Evolutionary conservation across 2,888 invertebrate species (phyloP).

Genomic region (Eustalomyia histrio): DNA sequence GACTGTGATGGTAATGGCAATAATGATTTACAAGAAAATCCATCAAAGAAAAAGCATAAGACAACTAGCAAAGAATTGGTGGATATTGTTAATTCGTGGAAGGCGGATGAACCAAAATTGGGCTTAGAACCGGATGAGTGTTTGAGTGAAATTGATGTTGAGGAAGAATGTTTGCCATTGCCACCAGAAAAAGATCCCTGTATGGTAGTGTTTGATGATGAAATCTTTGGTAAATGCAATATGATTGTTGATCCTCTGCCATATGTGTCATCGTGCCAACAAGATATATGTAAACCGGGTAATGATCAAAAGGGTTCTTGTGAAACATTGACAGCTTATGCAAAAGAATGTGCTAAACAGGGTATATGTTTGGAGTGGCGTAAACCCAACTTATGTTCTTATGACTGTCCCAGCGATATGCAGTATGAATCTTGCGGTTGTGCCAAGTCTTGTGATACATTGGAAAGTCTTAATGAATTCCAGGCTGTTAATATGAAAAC

Average conservation of each 20-base stretch:
- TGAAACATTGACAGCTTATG: constrained; percentile 85
- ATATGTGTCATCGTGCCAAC: constrained; percentile 85
- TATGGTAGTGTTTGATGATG: constrained; percentile 82
- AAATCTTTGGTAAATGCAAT: constrained; percentile 85
- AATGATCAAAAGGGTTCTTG: constrained; percentile 83
- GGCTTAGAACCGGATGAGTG: constrained; percentile 80
- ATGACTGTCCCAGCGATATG: constrained; percentile 80
- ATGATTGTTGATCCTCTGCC: constrained; percentile 85
- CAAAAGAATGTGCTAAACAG: constrained; percentile 84
- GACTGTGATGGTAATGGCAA: constrained; percentile 84
- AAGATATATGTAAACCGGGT: constrained; percentile 83
- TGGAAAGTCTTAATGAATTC: constrained; percentile 71
- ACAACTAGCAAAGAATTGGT: constrained; percentile 68
- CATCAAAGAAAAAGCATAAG: constrained; percentile 74
- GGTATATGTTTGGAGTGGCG: constrained; percentile 90
- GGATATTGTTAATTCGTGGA: constrained; percentile 82
- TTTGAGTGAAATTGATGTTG: constrained; percentile 80
- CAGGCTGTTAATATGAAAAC: constrained; percentile 75
- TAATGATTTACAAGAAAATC: constrained; percentile 82
- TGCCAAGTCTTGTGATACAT: constrained; percentile 76
- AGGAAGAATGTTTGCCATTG: constrained; percentile 80
- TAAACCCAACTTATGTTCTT: constrained; percentile 83
- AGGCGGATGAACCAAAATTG: constrained; percentile 80
- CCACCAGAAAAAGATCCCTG: constrained; percentile 85
- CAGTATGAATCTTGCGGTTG: constrained; percentile 77